Base-by-base conservation (phyloP, 2,113 vertebrate genomes). In the Hippoglossus stenolepis region DNA sequence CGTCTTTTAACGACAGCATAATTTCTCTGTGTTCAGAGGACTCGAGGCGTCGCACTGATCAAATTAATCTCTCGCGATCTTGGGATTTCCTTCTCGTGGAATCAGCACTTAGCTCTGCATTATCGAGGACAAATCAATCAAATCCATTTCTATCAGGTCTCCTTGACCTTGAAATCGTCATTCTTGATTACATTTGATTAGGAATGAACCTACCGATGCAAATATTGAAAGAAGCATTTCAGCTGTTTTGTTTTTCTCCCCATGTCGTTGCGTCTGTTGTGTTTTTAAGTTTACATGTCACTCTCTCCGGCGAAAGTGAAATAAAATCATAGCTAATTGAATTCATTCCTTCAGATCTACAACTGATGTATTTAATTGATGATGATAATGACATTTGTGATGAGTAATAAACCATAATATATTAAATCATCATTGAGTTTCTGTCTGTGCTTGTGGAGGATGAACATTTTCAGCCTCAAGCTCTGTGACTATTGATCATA, bases 401-500 rank as follows among this genome's bases (percentile, higher is more conserved):
- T 90, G 87, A 93, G 83, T 93, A 95, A 94, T 94, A 95, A 95
- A 94, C 91, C 72, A 70, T 95, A 95, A 95, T 95, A 94, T 94
- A 95, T 95, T 93, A 94, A 93, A 91, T 82, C 65, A 58, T 13
- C 2, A 6, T 13, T 20, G 9, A 40, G 23, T 26, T 14, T 24
- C 24, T 10, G 15, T 23, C 20, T 62, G 13, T 51, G 17, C 1
- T 2, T 7, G 17, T 53, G 53, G 31, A 20, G 31, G 28, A 61
- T 35, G 59, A 35, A 35, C 4, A 35, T n/a, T 4, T 61, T 2
- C 56, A 15, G 21, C 20, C n/a, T 43, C 40, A 12, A 13, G 40
- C 40, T 43, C 40, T 20, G 18, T 9, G 7, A 2, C 3, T 20
- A 21, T n/a, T 73, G 15, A 45, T 62, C 14, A 11, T 21, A 54